These are phyloP conservation scores for Siniperca knerii DNA, from an alignment of 2,113 vertebrate species.

Conservation along the genomic window DNA sequence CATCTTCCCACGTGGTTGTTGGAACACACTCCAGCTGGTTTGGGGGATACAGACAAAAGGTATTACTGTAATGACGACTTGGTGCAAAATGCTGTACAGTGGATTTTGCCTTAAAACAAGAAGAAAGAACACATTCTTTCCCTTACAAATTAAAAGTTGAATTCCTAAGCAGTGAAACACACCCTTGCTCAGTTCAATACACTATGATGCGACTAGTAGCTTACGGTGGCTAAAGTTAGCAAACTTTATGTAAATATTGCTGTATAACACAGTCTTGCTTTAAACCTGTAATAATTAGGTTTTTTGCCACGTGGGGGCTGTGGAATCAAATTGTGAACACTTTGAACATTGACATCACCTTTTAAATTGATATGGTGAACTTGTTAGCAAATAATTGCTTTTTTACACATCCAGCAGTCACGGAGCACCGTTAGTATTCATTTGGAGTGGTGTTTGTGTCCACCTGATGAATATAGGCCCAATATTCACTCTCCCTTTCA, in stretches of 20 bases:
- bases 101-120: background rate
- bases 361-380: too few species aligned
- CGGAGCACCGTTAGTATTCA: too few species aligned
- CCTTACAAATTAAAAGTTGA: background rate
- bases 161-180: background rate
- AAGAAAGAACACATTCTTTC: background rate
- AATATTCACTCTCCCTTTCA: too few species aligned
- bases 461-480: too few species aligned
- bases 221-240: background rate
- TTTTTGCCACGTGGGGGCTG: too few species aligned
- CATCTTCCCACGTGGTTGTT: fast-evolving
- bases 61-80: background rate
- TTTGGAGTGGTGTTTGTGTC: too few species aligned
- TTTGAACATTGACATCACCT: too few species aligned
- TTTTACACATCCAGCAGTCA: too few species aligned
- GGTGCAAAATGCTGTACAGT: background rate
- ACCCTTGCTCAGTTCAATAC: background rate
- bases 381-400: too few species aligned
- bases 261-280: too few species aligned
- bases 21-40: conserved; percentile 47
- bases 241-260: background rate
- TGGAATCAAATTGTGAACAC: too few species aligned
- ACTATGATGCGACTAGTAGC: background rate
- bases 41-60: background rate
- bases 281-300: too few species aligned